phyloP scores from a whole-genome alignment of 1,140 invertebrate genomes.

The Aphidius gifuensis region DNA sequence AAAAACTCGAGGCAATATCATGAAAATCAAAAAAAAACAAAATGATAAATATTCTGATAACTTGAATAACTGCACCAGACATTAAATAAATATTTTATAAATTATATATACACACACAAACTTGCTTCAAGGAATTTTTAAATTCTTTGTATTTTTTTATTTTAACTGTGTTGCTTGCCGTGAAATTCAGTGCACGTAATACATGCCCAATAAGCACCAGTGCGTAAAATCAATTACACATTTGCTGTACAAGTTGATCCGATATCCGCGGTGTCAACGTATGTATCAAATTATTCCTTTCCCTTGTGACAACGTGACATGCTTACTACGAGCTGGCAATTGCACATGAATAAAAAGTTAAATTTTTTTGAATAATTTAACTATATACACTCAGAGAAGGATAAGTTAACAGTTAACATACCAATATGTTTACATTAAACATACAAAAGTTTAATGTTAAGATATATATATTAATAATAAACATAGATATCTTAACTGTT shows the following conservation, averaged over 20 bases:
- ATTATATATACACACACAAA: background rate
- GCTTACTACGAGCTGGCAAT: background rate
- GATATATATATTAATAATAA: too few relatives aligned
- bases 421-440: too few relatives aligned
- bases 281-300: slow-evolving; percentile 16
- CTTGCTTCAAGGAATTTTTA: background rate
- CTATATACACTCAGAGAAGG: too few relatives aligned
- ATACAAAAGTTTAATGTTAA: too few relatives aligned
- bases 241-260: slow-evolving; percentile 7
- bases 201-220: slow-evolving; percentile 3
- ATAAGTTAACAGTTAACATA: too few relatives aligned
- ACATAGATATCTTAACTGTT: too few relatives aligned
- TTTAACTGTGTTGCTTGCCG: too few relatives aligned
- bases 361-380: too few relatives aligned
- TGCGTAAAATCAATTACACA: slow-evolving; percentile 17
- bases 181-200: slow-evolving; percentile 12
- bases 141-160: background rate
- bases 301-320: slow-evolving; percentile 5
- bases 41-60: too few relatives aligned
- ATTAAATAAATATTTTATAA: too few relatives aligned
- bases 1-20: background rate
- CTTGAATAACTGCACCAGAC: background rate
- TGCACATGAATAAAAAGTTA: too few relatives aligned
- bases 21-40: background rate
- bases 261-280: slow-evolving; percentile 10